phyloP scores from a whole-genome alignment of 64 coral and sea anemone species.

The Anthopleura sola region DNA sequence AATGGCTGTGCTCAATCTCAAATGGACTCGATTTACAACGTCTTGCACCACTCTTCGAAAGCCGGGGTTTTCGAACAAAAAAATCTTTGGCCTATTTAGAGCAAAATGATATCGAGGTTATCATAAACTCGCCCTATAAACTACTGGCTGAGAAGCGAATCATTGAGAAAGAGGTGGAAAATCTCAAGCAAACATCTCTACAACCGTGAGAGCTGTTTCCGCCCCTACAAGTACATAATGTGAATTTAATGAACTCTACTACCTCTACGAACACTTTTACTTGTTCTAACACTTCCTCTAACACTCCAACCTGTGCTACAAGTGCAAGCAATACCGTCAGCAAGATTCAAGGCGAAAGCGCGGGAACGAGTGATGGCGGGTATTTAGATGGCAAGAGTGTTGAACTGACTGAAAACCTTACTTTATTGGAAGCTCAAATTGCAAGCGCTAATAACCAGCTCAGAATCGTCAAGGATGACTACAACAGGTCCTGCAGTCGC shows the following conservation, averaged over 20 bases:
- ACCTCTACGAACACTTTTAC: too few relatives aligned
- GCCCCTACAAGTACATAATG: too few relatives aligned
- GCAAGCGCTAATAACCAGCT: background rate
- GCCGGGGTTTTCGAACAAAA: background rate
- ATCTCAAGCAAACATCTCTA: background rate
- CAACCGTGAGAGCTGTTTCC: background rate
- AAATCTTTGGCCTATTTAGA: background rate
- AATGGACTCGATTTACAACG: background rate
- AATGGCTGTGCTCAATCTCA: background rate
- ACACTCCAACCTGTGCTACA: too few relatives aligned
- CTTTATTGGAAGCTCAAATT: background rate
- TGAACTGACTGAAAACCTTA: background rate
- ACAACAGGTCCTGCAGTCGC: background rate
- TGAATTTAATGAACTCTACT: too few relatives aligned
- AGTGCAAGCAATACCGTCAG: too few relatives aligned
- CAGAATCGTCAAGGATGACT: background rate
- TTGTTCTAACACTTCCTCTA: too few relatives aligned
- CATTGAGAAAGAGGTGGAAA: slow-evolving; percentile 6
- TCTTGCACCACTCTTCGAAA: background rate
- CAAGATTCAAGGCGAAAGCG: background rate
- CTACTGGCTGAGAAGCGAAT: slow-evolving; percentile 8
- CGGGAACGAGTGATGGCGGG: background rate
- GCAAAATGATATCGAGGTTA: background rate
- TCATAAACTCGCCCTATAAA: background rate
- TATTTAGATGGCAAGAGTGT: background rate